Conservation (phyloP, 2,888 invertebrate species). For the Arctia plantaginis region DNA sequence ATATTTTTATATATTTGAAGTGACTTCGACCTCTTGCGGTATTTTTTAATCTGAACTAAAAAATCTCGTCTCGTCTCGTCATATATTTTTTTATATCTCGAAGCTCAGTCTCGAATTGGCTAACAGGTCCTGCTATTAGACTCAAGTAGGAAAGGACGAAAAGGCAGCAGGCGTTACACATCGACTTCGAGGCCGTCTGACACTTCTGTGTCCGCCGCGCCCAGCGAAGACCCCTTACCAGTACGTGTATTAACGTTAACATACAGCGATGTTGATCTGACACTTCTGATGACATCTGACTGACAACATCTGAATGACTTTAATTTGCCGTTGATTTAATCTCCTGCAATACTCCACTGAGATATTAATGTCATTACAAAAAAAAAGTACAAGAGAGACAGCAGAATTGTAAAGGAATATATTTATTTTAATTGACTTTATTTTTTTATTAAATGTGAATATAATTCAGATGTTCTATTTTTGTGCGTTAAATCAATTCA, state of each 20-base stretch:
- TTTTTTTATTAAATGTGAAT: too few species aligned
- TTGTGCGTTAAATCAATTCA: too few species aligned
- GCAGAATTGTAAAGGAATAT: too few species aligned
- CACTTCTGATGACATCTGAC: slow-evolving; percentile 12
- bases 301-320: not conserved
- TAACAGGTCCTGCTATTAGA: slow-evolving; percentile 86
- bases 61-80: slow-evolving; percentile 3
- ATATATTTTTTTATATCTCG: slow-evolving; percentile 22
- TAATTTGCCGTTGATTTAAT: not conserved
- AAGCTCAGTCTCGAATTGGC: slow-evolving; percentile 75
- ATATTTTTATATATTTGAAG: not conserved
- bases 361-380: not conserved
- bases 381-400: not conserved
- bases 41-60: slow-evolving; percentile 8
- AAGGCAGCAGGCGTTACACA: slow-evolving; percentile 78
- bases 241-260: slow-evolving; percentile 79
- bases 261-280: slow-evolving; percentile 72
- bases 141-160: slow-evolving; percentile 82
- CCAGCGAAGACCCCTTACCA: slow-evolving; percentile 84
- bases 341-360: not conserved
- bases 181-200: slow-evolving; percentile 82
- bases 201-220: slow-evolving; percentile 82
- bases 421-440: too few species aligned
- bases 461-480: too few species aligned
- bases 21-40: slow-evolving; percentile 13